These are phyloP conservation scores for Scaptodrosophila latifasciaeformis DNA, from an alignment of 2,888 invertebrate genomes.

Conservation along the genomic window DNA sequence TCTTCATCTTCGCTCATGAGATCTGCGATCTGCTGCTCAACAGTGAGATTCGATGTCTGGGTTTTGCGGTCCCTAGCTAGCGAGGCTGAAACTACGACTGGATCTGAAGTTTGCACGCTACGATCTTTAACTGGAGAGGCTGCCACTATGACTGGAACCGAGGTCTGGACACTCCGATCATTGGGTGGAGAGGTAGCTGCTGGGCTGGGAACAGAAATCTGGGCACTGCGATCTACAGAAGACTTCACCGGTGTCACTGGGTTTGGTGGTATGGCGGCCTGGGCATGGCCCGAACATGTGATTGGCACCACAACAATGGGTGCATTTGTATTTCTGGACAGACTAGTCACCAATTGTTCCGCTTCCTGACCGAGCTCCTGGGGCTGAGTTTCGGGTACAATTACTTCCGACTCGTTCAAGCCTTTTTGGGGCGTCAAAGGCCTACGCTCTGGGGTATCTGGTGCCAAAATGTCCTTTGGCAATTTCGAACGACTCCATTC, in stretches of 20 bases:
- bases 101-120: constrained; percentile 8
- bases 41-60: constrained; percentile 22
- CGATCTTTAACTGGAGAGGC: constrained; percentile 12
- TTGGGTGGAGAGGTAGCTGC: background rate
- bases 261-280: background rate
- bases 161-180: background rate
- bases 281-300: constrained; percentile 6
- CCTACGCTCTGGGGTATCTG: background rate
- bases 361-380: constrained; percentile 6
- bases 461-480: background rate
- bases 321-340: no score
- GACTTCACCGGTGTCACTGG: background rate
- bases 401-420: constrained; percentile 28
- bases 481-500: background rate
- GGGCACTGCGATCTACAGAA: background rate
- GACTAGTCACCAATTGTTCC: no score
- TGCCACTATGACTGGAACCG: no score
- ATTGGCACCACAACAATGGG: constrained; percentile 33
- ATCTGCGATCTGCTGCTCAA: constrained; percentile 5
- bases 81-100: no score
- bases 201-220: background rate
- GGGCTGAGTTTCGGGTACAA: constrained; percentile 49
- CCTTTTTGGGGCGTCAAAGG: background rate
- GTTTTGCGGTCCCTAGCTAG: constrained; percentile 8
- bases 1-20: constrained; percentile 57